These are phyloP conservation scores for Leucophenga varia DNA, from an alignment of 1,140 invertebrate genomes.

Conservation along the genomic window DNA sequence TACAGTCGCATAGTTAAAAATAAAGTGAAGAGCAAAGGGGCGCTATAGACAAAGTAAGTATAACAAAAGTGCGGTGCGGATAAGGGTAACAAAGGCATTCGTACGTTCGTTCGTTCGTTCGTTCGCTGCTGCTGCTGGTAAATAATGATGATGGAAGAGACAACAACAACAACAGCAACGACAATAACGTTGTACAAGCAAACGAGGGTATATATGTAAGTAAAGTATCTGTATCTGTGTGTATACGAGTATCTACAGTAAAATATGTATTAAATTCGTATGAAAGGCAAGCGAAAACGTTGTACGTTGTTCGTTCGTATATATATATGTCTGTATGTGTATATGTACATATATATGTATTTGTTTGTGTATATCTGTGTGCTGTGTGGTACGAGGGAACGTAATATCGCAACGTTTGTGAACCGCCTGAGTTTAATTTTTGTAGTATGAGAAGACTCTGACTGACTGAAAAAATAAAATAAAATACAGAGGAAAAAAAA, in stretches of 20 bases:
- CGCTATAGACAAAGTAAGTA: slow-evolving; percentile 13
- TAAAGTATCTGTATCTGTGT: slow-evolving; percentile 14
- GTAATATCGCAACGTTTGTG: slow-evolving; percentile 46
- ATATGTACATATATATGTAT: background rate
- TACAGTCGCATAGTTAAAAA: slow-evolving; percentile 55
- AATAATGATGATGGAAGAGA: slow-evolving; percentile 53
- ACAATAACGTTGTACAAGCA: too few species aligned
- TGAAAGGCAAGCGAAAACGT: background rate
- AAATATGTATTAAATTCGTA: slow-evolving; percentile 37
- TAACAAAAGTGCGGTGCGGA: background rate
- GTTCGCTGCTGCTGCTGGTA: slow-evolving; percentile 35
- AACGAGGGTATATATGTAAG: slow-evolving; percentile 8
- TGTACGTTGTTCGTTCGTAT: slow-evolving; percentile 13
- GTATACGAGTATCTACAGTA: slow-evolving; percentile 25
- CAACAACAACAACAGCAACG: slow-evolving; percentile 17
- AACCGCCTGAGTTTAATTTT: slow-evolving; percentile 44
- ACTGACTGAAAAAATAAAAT: too few species aligned
- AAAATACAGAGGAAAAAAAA: slow-evolving; percentile 46
- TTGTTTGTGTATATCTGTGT: background rate
- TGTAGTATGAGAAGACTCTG: too few species aligned
- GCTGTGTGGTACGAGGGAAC: slow-evolving; percentile 25
- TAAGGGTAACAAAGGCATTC: slow-evolving; percentile 43
- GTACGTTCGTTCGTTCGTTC: background rate
- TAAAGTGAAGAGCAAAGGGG: slow-evolving; percentile 36
- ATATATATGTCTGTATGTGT: background rate